phyloP scores from a whole-genome alignment of 2,113 vertebrate species.

The Ictalurus furcatus region DNA sequence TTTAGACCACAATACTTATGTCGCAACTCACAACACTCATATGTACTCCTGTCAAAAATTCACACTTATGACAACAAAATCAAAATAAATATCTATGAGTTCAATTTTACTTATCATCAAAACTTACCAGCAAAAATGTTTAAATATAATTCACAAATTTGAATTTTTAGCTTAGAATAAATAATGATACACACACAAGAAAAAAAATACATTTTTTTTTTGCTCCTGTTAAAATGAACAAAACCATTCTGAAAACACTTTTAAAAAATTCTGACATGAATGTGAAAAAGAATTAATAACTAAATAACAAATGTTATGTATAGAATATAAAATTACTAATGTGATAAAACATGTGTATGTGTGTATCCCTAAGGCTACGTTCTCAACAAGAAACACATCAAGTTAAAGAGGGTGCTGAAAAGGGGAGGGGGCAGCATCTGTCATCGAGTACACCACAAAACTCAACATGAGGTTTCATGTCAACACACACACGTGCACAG shows the following conservation, averaged over 20 bases:
- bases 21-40: neutral
- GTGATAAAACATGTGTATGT: conserved; percentile 12
- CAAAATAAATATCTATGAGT: neutral
- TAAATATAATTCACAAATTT: conserved; percentile 4
- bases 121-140: conserved; percentile 17
- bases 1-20: neutral
- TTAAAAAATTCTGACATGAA: neutral
- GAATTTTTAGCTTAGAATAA: neutral
- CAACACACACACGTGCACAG: conserved; percentile 42
- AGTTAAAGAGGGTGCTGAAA: conserved; percentile 68
- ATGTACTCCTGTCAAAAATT: neutral
- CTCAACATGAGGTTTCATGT: conserved; percentile 66
- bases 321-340: neutral
- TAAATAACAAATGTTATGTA: neutral
- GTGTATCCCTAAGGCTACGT: conserved; percentile 42
- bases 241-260: neutral
- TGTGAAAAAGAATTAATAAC: neutral
- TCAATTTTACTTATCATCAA: neutral
- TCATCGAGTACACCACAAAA: conserved; percentile 57
- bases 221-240: neutral
- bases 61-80: neutral
- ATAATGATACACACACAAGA: neutral
- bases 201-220: too few species aligned
- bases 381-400: conserved; percentile 71
- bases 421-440: conserved; percentile 67